Evolutionary conservation across 2,888 invertebrate species (phyloP), one percentile per base, ranked within the genome.

Genomic region (Pyrrhia umbra): DNA sequence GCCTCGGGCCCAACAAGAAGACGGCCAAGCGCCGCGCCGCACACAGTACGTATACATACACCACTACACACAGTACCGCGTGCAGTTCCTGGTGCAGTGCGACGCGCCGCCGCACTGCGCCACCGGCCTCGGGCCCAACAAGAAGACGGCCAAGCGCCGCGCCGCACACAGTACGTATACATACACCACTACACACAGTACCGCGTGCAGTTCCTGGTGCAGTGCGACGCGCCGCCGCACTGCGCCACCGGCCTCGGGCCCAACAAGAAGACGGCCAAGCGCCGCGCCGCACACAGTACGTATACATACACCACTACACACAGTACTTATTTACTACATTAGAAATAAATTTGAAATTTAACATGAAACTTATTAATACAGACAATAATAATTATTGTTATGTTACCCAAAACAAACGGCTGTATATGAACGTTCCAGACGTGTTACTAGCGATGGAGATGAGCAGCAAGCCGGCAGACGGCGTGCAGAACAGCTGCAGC

Each of bases 11-110:
- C 50, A 99, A 98, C 93, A 99, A 99, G 94, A 99, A 99, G 94
- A 95, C 98, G 56, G 99, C 99, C 63, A 99, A 99, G 92, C 96
- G 98, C 52, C 97, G 98, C 82, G 99, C 99, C 23, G 99, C 99
- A 1, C 98, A 56, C 56, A 95, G 95, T 95, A 69, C 77, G 85
- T 87, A 39, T n/a, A n/a, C n/a, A n/a, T n/a, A n/a, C n/a, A n/a
- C n/a, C n/a, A n/a, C 47, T 96, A 34, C 16, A 16, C 16, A 27
- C 49, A 55, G 23, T n/a, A n/a, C n/a, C n/a, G n/a, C n/a, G n/a
- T n/a, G n/a, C 23, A 27, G 27, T 3, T 15, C 25, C 13, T 27
- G 43, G 18, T 21, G 13, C n/a, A 15, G 23, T 15, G n/a, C 30
- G 96, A 96, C 65, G 97, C 92, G 85, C 92, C 92, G 81, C 92